Conservation (phyloP, 2,888 invertebrate species). For the Drosophila emarginata region DNA sequence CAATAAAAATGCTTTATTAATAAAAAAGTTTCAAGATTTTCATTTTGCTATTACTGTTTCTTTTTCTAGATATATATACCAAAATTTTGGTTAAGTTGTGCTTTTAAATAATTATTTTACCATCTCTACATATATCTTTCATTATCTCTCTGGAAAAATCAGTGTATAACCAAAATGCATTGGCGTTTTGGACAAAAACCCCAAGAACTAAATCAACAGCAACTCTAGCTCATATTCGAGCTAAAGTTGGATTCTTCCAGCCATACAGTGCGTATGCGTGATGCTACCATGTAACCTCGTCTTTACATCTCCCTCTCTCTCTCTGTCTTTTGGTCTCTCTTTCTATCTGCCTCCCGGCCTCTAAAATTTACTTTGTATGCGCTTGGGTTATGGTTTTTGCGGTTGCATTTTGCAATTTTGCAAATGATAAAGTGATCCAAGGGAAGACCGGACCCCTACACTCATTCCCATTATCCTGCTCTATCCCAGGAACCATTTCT, state of each 20-base stretch:
- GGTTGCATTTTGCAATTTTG: constrained; percentile 77
- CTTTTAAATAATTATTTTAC: not conserved
- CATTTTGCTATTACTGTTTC: no score
- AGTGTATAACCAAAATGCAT: constrained; percentile 53
- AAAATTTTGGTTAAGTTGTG: not conserved
- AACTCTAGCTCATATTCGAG: constrained; percentile 37
- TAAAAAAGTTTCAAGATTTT: no score
- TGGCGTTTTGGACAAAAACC: constrained; percentile 47
- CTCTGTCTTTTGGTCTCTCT: not conserved
- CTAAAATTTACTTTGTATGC: constrained; percentile 69
- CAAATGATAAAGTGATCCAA: constrained; percentile 74
- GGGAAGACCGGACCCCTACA: constrained; percentile 6
- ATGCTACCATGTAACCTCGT: constrained; percentile 15
- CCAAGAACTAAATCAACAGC: constrained; percentile 69
- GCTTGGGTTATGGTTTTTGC: constrained; percentile 73
- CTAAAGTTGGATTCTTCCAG: constrained; percentile 44
- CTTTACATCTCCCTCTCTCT: constrained; percentile 1
- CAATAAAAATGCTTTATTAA: no score
- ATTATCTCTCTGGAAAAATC: constrained; percentile 22
- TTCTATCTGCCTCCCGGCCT: constrained; percentile 17
- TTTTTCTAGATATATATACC: no score
- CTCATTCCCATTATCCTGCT: not conserved
- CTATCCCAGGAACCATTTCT: not conserved
- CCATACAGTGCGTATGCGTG: constrained; percentile 60
- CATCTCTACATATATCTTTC: not conserved